Base-by-base conservation (phyloP, 2,113 vertebrate species). In the Carollia perspicillata region DNA sequence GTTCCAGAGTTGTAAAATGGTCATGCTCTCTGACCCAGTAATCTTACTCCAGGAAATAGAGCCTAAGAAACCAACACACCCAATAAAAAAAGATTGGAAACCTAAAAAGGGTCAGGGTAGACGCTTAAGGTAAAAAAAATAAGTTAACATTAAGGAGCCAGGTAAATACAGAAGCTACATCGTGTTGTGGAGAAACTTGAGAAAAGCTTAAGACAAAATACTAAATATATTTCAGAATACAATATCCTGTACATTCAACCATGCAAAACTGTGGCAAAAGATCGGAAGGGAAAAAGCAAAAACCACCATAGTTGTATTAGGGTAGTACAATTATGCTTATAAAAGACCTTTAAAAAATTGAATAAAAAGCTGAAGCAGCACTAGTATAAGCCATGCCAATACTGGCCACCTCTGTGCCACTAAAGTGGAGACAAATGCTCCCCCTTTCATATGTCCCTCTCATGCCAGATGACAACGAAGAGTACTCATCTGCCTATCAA, bases 21-120 rank as follows among this genome's bases (percentile, higher is more conserved):
- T 75, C 80, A 69, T 40, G 66, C 16, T 65, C 84, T 89, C 84
- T 88, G 72, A 74, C 78, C 33, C 40, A 11, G 49, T 75, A 78
- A 97, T 37, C 42, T 49, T 17, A 84, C 23, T 86, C 81, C 78
- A 96, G 81, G 93, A 96, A 96, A 89, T 0, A 69, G 42, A 66
- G 75, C 42, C 83, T 69, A 80, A 96, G 77, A 90, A 79, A 87
- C 6, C 74, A 94, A 81, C 0, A 20, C 3, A 60, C 33, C 60
- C 63, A 91, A 71, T 33, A 63, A 63, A 55, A 86, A 93, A 79
- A 37, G 1, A 51, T 1, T 72, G 83, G 28, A 55, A 91, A 35
- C 35, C 17, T 40, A 30, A 77, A 79, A 81, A 66, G 8, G 35
- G 49, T 49, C 30, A 77, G 2, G 6, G 33, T 30, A 69, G 66